These are phyloP conservation scores for Amphimallon solstitiale DNA, from an alignment of 2,888 invertebrate species.

Conservation along the genomic window DNA sequence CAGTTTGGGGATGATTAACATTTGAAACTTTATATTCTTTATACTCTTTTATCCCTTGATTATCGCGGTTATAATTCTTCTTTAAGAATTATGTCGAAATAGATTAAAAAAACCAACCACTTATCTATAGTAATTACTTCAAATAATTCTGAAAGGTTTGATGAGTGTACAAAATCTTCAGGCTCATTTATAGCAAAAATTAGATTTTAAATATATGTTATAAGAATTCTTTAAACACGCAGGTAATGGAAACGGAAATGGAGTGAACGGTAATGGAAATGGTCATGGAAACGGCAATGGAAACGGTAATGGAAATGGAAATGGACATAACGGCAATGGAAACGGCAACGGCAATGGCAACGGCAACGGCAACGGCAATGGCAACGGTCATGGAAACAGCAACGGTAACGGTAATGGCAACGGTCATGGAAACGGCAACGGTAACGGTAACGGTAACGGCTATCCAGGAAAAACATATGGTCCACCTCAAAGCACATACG, in stretches of 20 bases:
- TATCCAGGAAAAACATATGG: conserved; percentile 36
- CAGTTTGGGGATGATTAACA: no score
- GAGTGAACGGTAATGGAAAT: conserved; percentile 45
- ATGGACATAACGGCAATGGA: conserved; percentile 46
- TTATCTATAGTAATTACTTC: no score
- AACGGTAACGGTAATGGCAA: conserved; percentile 45
- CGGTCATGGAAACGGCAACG: conserved; percentile 44
- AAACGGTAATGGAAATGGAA: conserved; percentile 52
- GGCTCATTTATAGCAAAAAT: no score
- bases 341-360: conserved; percentile 54
- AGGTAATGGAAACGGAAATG: conserved; percentile 49
- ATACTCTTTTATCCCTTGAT: no score
- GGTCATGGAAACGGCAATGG: conserved; percentile 36
- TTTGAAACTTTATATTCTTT: no score
- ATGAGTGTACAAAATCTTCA: no score
- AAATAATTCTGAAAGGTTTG: no score
- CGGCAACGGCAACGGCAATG: conserved; percentile 49
- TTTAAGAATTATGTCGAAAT: conserved; percentile 42
- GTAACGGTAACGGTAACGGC: conserved; percentile 45
- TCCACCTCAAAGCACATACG: no score
- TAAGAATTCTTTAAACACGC: no score
- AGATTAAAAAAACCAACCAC: conserved; percentile 36
- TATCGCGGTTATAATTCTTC: no score
- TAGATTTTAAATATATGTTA: no score
- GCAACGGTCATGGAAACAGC: conserved; percentile 39